Evolutionary conservation across 2,888 invertebrate species (phyloP), one percentile per base, ranked within the genome.

Genomic region (Netelia melanura): DNA sequence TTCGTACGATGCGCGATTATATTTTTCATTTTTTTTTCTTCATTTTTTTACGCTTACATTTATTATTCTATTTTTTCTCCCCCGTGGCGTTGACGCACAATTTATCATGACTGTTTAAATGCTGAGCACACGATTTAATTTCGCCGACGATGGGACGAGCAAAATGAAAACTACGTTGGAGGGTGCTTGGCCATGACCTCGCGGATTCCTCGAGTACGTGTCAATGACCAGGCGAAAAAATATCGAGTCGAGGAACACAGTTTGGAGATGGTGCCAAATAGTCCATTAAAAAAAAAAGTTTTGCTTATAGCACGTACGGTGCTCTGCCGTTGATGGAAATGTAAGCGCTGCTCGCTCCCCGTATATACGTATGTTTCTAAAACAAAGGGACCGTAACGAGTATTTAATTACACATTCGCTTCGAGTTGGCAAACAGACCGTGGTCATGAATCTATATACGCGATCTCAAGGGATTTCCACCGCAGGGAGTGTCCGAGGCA

Each of bases 401-500:
- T 67, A 62, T 84, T 72, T 84, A 81, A 81, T 84, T 81, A 74
- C 38, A 72, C 56, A 68, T 68, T 77, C 62, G 56, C 68, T 52
- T 11, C n/a, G 67, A 48, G 62, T 77, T 54, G 72, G 80, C 30
- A 56, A 84, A 81, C 54, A 30, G 62, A 77, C 14, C 25, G 17
- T 23, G 72, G 52, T 74, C 38, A 30, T 61, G 62, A 62, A 77
- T 77, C 68, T 84, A 67, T 67, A 64, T 44, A 3, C 25, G 62
- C 30, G 21, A 61, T 65, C 84, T 54, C 77, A 23, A 68, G 84
- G 77, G 81, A 84, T 74, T 84, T 84, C 68, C 84, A 56, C 62
- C 77, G n/a, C 77, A 67, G 61, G 84, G 72, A 68, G 77, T 84
- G 81, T 77, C 81, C 67, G 75, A 68, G 74, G 76, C 72, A 77